Evolutionary conservation across 2,113 vertebrate genomes (phyloP), one percentile per base, ranked within the genome.

Genomic region (Centrocercus urophasianus): DNA sequence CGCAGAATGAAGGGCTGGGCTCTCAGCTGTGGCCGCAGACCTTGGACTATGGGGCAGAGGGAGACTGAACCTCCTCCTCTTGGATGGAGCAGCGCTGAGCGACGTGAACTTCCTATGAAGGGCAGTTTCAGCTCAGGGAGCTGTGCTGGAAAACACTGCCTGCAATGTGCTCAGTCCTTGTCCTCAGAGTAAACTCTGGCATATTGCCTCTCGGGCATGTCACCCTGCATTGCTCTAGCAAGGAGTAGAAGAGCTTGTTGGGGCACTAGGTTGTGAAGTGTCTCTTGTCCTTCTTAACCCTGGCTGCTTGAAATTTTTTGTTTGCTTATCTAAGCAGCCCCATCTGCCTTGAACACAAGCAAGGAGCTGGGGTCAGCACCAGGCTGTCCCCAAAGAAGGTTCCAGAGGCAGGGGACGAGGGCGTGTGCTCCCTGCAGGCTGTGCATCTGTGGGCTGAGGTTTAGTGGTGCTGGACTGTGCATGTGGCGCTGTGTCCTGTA

Each of bases 181-280:
- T 86, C 93, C 94, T 81, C 38, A 5, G 11, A 69, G 42, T 63
- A 80, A 95, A 27, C 91, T 54, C 88, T 72, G 93, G 57, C 90
- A 88, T 90, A 81, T 90, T 83, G 67, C 5, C 76, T 8, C 93
- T 74, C 76, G 0, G 13, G 52, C 90, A 61, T 40, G 63, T 80
- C 93, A 74, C 45, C 59, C 81, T 8, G 64, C 10, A 69, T 91
- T 13, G 7, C 67, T 86, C 67, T 0, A 0, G 20, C 65, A 5
- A 25, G 87, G 47, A 85, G 81, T 30, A 52, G 50, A 43, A 32
- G 48, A 76, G 71, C 71, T 76, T 4, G 59, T 8, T 0, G 1
- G 24, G 34, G 75, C 27, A 60, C 8, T 61, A 91, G 74, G 77
- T 25, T 63, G n/a, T 91, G 91, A 86, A 89, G 78, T 47, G 32